These are phyloP conservation scores for Pammene fasciana DNA, from an alignment of 2,888 invertebrate genomes.

Conservation along the genomic window DNA sequence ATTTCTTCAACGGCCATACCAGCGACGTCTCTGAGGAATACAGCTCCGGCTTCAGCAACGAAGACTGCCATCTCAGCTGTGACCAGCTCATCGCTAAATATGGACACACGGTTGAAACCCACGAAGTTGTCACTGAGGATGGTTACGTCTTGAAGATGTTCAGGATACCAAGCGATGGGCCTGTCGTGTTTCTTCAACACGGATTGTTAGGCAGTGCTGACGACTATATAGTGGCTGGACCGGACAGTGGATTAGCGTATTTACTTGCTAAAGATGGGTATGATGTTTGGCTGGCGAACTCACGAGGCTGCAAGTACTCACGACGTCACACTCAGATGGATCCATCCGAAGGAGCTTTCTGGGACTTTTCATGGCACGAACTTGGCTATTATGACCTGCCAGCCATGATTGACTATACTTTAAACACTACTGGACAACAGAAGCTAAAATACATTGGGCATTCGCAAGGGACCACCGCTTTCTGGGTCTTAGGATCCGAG, in stretches of 20 bases:
- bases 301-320: conserved; percentile 88
- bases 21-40: conserved; percentile 53
- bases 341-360: conserved; percentile 76
- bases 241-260: conserved; percentile 64
- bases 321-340: conserved; percentile 75
- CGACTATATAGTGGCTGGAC: conserved; percentile 65
- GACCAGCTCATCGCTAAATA: conserved; percentile 59
- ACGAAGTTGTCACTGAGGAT: conserved; percentile 61
- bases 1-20: conserved; percentile 48
- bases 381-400: conserved; percentile 91
- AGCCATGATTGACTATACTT: conserved; percentile 88
- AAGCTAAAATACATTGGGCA: conserved; percentile 87
- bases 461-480: conserved; percentile 86
- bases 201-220: conserved; percentile 67
- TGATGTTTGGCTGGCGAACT: conserved; percentile 92
- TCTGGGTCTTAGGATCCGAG: conserved; percentile 82
- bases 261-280: conserved; percentile 84
- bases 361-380: conserved; percentile 91
- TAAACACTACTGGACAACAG: conserved; percentile 75
- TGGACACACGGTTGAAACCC: conserved; percentile 58
- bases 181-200: conserved; percentile 67
- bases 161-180: conserved; percentile 62
- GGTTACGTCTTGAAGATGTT: conserved; percentile 61
- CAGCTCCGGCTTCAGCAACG: conserved; percentile 53
- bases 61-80: conserved; percentile 58